Evolutionary conservation across 30 jellyfish, hydroid and myxozoan genomes (phyloP).

Genomic region (Turritopsis rubra): DNA sequence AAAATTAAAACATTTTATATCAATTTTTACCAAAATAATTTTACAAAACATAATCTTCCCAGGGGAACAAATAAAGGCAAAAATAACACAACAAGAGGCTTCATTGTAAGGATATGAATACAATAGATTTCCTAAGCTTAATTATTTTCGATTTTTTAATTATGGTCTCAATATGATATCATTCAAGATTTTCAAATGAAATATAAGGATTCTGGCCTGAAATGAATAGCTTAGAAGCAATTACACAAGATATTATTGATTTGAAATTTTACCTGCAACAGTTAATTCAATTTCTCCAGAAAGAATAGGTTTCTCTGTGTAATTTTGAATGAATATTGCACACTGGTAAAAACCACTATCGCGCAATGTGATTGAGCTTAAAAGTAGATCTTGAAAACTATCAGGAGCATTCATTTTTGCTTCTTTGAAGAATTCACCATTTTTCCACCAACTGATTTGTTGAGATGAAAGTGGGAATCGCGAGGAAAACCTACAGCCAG

Average conservation of each 20-base stretch:
- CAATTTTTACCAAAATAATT: too few species aligned
- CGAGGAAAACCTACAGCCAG: background rate
- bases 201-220: background rate
- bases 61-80: too few species aligned
- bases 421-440: background rate
- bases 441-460: background rate
- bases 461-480: background rate
- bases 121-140: too few species aligned
- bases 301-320: background rate
- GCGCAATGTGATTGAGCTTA: background rate
- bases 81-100: too few species aligned
- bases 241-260: background rate
- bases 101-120: too few species aligned
- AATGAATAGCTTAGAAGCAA: background rate
- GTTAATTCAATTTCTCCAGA: background rate
- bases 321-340: background rate
- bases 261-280: background rate
- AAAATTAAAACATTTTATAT: background rate
- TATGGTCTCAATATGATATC: too few species aligned
- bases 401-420: background rate
- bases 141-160: too few species aligned
- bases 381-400: background rate
- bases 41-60: too few species aligned
- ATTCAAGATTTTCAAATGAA: background rate
- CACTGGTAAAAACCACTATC: constrained; percentile 11